Conservation (phyloP, 1,140 invertebrate genomes). For the Orius laevigatus region DNA sequence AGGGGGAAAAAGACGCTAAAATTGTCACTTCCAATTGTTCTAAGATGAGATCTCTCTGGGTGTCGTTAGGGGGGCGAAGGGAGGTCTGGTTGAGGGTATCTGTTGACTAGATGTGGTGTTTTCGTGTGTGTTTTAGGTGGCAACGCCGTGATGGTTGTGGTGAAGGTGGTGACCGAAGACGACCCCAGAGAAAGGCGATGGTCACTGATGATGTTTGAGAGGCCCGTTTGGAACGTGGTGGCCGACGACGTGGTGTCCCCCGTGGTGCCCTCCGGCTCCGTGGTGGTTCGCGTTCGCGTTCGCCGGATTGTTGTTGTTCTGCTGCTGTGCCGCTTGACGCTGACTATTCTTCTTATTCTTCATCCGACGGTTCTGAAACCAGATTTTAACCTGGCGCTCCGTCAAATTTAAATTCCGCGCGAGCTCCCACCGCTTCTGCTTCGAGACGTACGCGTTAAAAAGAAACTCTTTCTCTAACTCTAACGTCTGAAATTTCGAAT, state of each 20-base stretch:
- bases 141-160: constrained; percentile 18
- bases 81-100: too few relatives aligned
- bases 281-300: constrained; percentile 37
- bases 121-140: constrained; percentile 15
- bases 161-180: constrained; percentile 36
- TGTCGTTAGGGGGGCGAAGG: too few relatives aligned
- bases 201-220: constrained; percentile 79
- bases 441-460: constrained; percentile 90
- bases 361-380: constrained; percentile 97
- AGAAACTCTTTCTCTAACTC: constrained; percentile 95
- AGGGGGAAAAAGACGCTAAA: too few relatives aligned
- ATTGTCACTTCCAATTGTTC: too few relatives aligned
- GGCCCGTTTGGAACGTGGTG: constrained; percentile 39
- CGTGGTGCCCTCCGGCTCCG: constrained; percentile 32
- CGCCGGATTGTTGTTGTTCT: constrained; percentile 60
- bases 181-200: constrained; percentile 62
- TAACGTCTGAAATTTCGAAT: constrained; percentile 90
- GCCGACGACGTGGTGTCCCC: constrained; percentile 37
- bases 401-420: constrained; percentile 83
- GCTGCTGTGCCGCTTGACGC: constrained; percentile 59
- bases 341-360: constrained; percentile 97
- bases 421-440: constrained; percentile 93
- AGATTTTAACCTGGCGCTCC: constrained; percentile 86
- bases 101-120: constrained; percentile 4
- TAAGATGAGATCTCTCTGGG: too few relatives aligned